These are phyloP conservation scores for Etheostoma perlongum DNA, from an alignment of 2,797 vertebrate species.

Conservation along the genomic window DNA sequence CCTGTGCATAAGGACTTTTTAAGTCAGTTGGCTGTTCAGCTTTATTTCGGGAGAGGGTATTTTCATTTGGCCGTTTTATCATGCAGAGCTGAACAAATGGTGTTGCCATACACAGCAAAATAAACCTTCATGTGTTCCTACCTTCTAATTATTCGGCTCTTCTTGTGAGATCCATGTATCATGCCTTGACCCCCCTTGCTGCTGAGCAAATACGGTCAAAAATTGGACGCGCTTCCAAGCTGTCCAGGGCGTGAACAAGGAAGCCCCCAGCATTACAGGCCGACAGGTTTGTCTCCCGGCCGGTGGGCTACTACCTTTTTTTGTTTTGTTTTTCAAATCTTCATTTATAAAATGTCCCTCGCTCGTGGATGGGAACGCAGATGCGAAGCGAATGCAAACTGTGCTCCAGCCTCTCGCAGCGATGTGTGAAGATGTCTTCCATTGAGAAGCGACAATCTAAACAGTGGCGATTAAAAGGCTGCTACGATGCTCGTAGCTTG, in stretches of 20 bases:
- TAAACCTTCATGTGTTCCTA: conserved; percentile 40
- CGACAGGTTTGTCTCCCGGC: conserved; percentile 12
- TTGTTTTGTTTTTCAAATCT: conserved; percentile 9
- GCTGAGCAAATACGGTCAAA: conserved; percentile 46
- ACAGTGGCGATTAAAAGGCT: conserved; percentile 30
- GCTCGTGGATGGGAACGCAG: conserved; percentile 39
- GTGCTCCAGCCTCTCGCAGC: conserved; percentile 57
- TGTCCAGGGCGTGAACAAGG: conserved; percentile 50
- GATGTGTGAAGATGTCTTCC: conserved; percentile 71
- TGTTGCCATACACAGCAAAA: neutral
- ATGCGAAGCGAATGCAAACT: conserved; percentile 40
- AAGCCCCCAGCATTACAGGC: conserved; percentile 17
- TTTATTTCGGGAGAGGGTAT: no score
- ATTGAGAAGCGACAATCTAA: conserved; percentile 62
- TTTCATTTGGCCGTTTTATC: neutral
- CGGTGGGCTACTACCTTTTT: neutral
- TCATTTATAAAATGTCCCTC: conserved; percentile 50
- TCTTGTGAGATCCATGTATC: conserved; percentile 66
- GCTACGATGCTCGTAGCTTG: conserved; percentile 12
- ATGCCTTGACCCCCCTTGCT: conserved; percentile 55
- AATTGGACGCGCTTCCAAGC: conserved; percentile 38
- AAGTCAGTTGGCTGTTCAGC: neutral
- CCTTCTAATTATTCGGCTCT: conserved; percentile 64
- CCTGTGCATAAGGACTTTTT: neutral
- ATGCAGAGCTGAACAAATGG: neutral